A percentile compares a stretch with the other conserved stretches of the same genome.
Evolutionary conservation across 2,888 invertebrate species (phyloP).

Genomic region (Phortica magna): DNA sequence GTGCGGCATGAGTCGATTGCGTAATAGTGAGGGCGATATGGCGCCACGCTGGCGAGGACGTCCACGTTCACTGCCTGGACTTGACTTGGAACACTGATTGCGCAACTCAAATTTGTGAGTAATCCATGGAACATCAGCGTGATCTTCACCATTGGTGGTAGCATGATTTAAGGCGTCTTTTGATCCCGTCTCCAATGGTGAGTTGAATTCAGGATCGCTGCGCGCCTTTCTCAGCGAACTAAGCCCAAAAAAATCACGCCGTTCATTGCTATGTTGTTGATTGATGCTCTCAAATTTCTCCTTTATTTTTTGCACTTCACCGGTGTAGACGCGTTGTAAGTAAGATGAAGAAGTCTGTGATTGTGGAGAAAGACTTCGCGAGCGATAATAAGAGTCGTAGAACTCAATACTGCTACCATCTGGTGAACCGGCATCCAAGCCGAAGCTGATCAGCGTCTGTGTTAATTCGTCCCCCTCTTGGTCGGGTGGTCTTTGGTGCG

Average conservation of each 20-base stretch:
- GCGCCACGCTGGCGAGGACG: slow-evolving; percentile 78
- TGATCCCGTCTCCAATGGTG: slow-evolving; percentile 79
- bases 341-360: slow-evolving; percentile 85
- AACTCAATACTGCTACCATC: slow-evolving; percentile 79
- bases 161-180: slow-evolving; percentile 78
- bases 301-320: slow-evolving; percentile 88
- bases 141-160: slow-evolving; percentile 63
- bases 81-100: slow-evolving; percentile 59
- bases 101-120: slow-evolving; percentile 81
- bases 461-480: slow-evolving; percentile 60
- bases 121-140: slow-evolving; percentile 82
- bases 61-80: slow-evolving; percentile 74
- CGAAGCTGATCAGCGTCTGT: slow-evolving; percentile 55
- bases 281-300: slow-evolving; percentile 84
- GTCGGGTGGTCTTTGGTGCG: slow-evolving; percentile 80
- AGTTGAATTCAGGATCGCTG: slow-evolving; percentile 88
- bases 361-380: slow-evolving; percentile 86
- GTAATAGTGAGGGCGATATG: slow-evolving; percentile 81
- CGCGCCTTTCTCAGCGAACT: slow-evolving; percentile 82
- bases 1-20: slow-evolving; percentile 88
- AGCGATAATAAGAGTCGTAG: slow-evolving; percentile 83
- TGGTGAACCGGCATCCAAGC: slow-evolving; percentile 67
- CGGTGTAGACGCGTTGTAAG: slow-evolving; percentile 85
- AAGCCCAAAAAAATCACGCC: slow-evolving; percentile 75
- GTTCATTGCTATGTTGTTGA: slow-evolving; percentile 53